Conservation (phyloP, 1,140 invertebrate genomes). For the Neodiprion pinetum region DNA sequence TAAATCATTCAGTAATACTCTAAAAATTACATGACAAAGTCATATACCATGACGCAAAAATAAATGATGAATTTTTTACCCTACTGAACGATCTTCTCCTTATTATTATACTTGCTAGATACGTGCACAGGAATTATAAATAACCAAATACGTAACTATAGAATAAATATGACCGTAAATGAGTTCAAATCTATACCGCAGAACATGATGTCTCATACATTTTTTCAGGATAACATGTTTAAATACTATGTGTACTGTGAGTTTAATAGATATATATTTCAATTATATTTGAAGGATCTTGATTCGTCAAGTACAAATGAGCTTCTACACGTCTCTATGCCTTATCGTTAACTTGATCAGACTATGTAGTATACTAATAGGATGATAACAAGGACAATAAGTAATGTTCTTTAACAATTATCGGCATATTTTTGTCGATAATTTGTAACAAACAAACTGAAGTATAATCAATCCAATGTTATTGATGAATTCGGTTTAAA, state of each 20-base stretch:
- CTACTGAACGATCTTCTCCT: background rate
- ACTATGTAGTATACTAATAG: too few relatives aligned
- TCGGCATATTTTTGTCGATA: background rate
- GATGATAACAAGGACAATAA: too few relatives aligned
- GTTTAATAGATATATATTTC: background rate
- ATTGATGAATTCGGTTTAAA: background rate
- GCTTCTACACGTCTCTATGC: background rate
- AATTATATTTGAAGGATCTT: background rate
- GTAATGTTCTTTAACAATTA: too few relatives aligned
- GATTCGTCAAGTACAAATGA: background rate
- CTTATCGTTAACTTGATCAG: background rate
- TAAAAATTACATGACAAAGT: too few relatives aligned
- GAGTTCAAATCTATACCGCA: too few relatives aligned
- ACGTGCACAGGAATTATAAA: background rate
- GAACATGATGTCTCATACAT: background rate
- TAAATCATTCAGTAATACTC: too few relatives aligned
- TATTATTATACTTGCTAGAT: background rate
- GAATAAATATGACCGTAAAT: too few relatives aligned
- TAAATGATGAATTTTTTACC: background rate
- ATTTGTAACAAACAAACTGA: background rate
- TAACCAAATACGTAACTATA: too few relatives aligned
- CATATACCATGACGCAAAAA: background rate
- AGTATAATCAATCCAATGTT: background rate
- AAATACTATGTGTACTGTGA: background rate
- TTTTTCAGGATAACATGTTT: background rate